Evolutionary conservation across 2,888 invertebrate genomes (phyloP), one percentile per base, ranked within the genome.

Genomic region (Morpho achilles): DNA sequence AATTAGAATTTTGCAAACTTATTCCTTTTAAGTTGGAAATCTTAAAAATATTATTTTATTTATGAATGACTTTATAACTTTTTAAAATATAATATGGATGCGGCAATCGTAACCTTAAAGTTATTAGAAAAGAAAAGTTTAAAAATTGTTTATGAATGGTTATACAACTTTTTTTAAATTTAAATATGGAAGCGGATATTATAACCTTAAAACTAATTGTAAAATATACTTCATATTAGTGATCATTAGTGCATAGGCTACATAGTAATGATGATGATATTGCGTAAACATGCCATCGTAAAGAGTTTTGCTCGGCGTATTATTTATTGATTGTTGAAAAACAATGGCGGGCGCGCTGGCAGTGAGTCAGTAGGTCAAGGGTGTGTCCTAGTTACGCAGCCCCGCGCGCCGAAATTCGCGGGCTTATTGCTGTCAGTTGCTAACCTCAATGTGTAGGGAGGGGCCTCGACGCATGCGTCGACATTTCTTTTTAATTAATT

Each of bases 321-420:
- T 89, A 87, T 86, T 87, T 89, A 89, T 89, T 88, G 88, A 89
- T 89, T 87, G 88, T 88, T 87, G 84, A 84, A 87, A 87, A 87
- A 89, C 88, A 88, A 89, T 88, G 85, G 87, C 83, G 80, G 77
- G 80, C 81, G 81, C 75, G 82, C 82, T 81, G 87, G 82, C 86
- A 89, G 84, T 89, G 82, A 88, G 88, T 85, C 89, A 90, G 88
- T 89, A 77, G 84, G 89, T 87, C 89, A 90, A 88, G 89, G 89
- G 81, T 80, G 81, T 77, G 75, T 74, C 88, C 89, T 82, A 89
- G 81, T 83, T 88, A 79, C 82, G 79, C 79, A 78, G 81, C 77
- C 76, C 82, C 79, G 82, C 77, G 84, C 83, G 82, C 85, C 88
- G 81, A 88, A 89, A 87, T 87, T 89, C 82, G 88, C 88, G 82